phyloP scores from a whole-genome alignment of 2,797 vertebrate species.

The Remorina albescens region DNA sequence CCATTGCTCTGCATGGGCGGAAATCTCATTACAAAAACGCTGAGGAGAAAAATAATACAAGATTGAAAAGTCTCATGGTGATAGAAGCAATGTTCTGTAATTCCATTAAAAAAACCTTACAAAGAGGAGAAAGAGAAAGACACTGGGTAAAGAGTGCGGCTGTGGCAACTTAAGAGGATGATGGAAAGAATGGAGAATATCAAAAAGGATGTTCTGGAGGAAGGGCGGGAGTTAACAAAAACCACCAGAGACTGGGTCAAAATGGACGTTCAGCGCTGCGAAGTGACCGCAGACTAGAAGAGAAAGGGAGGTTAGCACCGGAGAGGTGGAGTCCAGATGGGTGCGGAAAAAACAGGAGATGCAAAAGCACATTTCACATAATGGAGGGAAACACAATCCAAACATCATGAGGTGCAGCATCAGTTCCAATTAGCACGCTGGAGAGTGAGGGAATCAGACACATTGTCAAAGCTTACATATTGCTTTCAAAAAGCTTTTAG shows the following conservation, averaged over 20 bases:
- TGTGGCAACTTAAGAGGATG: slow-evolving; percentile 41
- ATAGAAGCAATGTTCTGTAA: slow-evolving; percentile 76
- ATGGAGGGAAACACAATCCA: slow-evolving; percentile 51
- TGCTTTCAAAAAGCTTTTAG: slow-evolving; percentile 69
- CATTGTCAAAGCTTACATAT: slow-evolving; percentile 41
- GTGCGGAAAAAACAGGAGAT: slow-evolving; percentile 7
- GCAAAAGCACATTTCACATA: slow-evolving; percentile 30
- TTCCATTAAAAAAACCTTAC: slow-evolving; percentile 79
- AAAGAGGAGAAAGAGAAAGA: slow-evolving; percentile 34
- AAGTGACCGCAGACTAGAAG: slow-evolving; percentile 13
- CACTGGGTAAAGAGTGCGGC: slow-evolving; percentile 31
- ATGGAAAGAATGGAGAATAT: slow-evolving; percentile 38
- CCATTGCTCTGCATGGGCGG: slow-evolving; percentile 80
- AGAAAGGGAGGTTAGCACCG: not conserved
- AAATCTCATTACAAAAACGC: slow-evolving; percentile 86
- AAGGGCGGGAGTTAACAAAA: slow-evolving; percentile 14
- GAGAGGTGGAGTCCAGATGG: not conserved
- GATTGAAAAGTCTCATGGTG: slow-evolving; percentile 79
- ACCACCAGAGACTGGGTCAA: too few relatives aligned
- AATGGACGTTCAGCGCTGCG: too few relatives aligned
- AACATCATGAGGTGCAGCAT: slow-evolving; percentile 47
- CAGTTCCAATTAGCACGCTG: slow-evolving; percentile 50
- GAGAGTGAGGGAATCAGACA: slow-evolving; percentile 58
- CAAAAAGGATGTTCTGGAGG: slow-evolving; percentile 21
- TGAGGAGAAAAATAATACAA: slow-evolving; percentile 79